Base-by-base conservation (phyloP, 1,140 invertebrate species). In the Eubasilissa regina region DNA sequence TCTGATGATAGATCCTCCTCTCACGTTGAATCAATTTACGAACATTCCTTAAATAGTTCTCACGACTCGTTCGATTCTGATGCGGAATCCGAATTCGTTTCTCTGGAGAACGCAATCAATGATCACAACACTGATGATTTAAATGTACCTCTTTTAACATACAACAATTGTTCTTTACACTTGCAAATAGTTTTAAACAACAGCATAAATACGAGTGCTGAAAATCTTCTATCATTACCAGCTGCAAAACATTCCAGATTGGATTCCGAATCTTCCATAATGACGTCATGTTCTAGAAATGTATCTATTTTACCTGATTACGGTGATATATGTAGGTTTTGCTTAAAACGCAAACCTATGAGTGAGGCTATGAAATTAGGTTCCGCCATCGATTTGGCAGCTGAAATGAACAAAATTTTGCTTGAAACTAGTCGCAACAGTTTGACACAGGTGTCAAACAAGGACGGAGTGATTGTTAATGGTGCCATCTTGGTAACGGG, bases 241-340 rank as follows among this genome's bases (percentile, higher is more conserved):
- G 47, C 13, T 19, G 35, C 70, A 19, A 35, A 25, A 12, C 19
- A n/a, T 11, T 13, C 60, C 8, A 21, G 73, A n/a, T 58, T 60
- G 73, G 55, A 75, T 75, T 77, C 75, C 17, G 15, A 11, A 11
- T 77, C 75, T 35, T 53, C 60, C 21, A 25, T 15, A 9, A 35
- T 35, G 45, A 77, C 62, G 0, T 35, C 62, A 8, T 17, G 44
- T 13, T 76, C 75, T 44, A 43, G 15, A 48, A 21, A 13, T 35
- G 11, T 55, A 7, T 15, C 13, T 7, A 74, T 15, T 60, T 68
- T 82, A 17, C 81, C 81, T 9, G 78, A 83, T 76, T 83, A 83
- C 53, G 81, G 81, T 8, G 77, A 74, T 11, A 45, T 78, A 17
- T 83, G 81, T 47, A 70, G 81, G 19, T 80, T 80, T 76, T 83